These are phyloP conservation scores for Aphelenchoides fujianensis DNA, from an alignment of 1,140 invertebrate genomes.

Conservation along the genomic window DNA sequence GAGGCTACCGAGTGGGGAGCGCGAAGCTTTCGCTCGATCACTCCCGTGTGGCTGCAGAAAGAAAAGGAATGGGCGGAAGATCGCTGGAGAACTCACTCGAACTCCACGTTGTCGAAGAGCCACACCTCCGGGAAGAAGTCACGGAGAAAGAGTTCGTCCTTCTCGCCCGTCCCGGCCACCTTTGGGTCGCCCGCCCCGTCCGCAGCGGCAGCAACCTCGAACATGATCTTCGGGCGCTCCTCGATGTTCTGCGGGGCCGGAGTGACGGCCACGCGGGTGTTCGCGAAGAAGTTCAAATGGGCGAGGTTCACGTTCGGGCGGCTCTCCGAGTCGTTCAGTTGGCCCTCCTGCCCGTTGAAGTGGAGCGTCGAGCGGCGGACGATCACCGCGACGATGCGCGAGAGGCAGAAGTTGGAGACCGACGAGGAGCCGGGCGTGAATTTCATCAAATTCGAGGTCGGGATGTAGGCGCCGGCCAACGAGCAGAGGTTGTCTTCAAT, in stretches of 20 bases:
- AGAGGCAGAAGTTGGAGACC: background rate
- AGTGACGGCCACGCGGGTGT: background rate
- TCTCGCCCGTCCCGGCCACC: background rate
- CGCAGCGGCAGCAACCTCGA: background rate
- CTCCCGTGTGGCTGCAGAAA: constrained; percentile 27
- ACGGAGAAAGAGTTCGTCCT: constrained; percentile 24
- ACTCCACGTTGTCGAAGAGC: constrained; percentile 38
- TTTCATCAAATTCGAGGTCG: background rate
- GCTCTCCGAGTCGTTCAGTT: background rate
- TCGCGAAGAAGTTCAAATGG: background rate
- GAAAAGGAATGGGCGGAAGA: constrained; percentile 12
- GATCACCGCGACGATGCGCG: background rate
- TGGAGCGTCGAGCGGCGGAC: background rate
- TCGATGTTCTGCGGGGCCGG: background rate
- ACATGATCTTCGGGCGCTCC: background rate
- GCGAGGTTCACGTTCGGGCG: background rate
- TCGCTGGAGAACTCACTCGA: constrained; percentile 31
- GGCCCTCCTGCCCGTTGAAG: background rate
- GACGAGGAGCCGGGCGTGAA: background rate
- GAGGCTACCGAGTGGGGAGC: constrained; percentile 45
- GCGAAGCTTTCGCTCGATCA: constrained; percentile 1
- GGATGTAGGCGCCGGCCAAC: background rate
- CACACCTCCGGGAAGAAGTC: constrained; percentile 50
- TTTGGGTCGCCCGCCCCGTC: background rate
- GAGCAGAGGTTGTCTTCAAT: background rate